Conservation (phyloP, 2,797 vertebrate genomes). For the Heliangelus exortis region DNA sequence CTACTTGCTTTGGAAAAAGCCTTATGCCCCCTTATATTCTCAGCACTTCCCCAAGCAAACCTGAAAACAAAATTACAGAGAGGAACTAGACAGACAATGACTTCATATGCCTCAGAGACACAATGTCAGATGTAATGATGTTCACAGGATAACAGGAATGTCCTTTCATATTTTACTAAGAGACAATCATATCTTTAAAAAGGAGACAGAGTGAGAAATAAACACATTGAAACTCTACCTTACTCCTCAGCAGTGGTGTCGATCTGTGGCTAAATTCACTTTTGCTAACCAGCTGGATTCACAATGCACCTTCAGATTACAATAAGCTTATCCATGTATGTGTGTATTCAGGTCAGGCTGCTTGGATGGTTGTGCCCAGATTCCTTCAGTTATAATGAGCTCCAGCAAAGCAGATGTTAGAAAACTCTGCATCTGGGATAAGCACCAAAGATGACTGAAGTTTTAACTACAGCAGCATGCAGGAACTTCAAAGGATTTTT, state of each 20-base stretch:
- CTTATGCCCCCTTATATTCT: background rate
- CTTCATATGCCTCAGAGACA: background rate
- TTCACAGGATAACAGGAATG: background rate
- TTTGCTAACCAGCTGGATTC: background rate
- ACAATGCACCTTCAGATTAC: background rate
- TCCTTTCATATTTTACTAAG: background rate
- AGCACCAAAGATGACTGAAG: background rate
- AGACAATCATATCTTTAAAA: background rate
- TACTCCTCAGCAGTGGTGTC: background rate
- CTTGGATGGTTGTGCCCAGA: accelerated
- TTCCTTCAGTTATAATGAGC: background rate
- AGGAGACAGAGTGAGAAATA: background rate
- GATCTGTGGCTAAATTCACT: background rate
- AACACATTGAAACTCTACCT: background rate
- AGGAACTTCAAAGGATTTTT: background rate
- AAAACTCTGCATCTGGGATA: background rate
- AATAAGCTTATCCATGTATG: background rate
- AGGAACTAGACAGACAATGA: background rate
- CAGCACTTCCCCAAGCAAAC: background rate
- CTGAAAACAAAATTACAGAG: background rate
- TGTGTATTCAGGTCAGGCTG: background rate
- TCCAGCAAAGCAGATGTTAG: background rate
- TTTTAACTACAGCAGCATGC: background rate
- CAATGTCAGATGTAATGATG: background rate
- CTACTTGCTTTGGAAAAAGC: background rate